A percentile compares a stretch with the other conserved stretches of the same genome.
Conservation (phyloP, 2,113 vertebrate genomes). For the Apistogramma diplotaenia region DNA sequence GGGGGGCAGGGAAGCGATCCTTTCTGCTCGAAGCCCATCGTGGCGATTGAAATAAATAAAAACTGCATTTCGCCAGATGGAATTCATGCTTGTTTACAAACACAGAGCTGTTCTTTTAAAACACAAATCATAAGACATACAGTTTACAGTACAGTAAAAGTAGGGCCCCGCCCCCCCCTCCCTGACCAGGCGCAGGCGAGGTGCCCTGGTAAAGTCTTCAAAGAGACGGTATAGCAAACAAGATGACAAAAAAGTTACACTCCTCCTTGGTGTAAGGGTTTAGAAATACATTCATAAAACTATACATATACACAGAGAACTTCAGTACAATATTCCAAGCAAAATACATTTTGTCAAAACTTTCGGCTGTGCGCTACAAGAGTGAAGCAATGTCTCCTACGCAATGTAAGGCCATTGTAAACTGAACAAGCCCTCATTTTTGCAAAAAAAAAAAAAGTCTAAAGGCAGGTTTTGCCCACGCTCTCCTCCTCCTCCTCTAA, state of each 20-base stretch:
- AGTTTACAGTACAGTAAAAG: slow-evolving; percentile 51
- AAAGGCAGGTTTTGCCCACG: slow-evolving; percentile 45
- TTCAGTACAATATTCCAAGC: slow-evolving; percentile 72
- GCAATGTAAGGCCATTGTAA: slow-evolving; percentile 76
- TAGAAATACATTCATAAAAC: slow-evolving; percentile 78
- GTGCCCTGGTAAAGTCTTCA: slow-evolving; percentile 41
- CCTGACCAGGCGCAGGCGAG: slow-evolving; percentile 16
- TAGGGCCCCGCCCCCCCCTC: not conserved
- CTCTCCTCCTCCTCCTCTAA: slow-evolving; percentile 17
- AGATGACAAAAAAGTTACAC: slow-evolving; percentile 44
- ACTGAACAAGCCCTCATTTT: slow-evolving; percentile 76
- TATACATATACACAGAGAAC: slow-evolving; percentile 68
- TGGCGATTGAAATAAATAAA: slow-evolving; percentile 50
- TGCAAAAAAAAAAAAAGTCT: slow-evolving; percentile 19
- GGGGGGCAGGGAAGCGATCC: not conserved
- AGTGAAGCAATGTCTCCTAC: slow-evolving; percentile 61
- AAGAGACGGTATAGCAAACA: slow-evolving; percentile 43
- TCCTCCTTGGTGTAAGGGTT: slow-evolving; percentile 51
- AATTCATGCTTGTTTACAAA: slow-evolving; percentile 51
- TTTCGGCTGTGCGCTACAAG: slow-evolving; percentile 69
- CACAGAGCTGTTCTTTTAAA: slow-evolving; percentile 33
- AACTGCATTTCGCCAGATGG: slow-evolving; percentile 37
- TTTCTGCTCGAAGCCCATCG: slow-evolving; percentile 32
- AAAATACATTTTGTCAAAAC: slow-evolving; percentile 73
- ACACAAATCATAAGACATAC: slow-evolving; percentile 40